These are phyloP conservation scores for Stratiolaelaps scimitus DNA, from an alignment of 1,140 invertebrate species.

Conservation along the genomic window DNA sequence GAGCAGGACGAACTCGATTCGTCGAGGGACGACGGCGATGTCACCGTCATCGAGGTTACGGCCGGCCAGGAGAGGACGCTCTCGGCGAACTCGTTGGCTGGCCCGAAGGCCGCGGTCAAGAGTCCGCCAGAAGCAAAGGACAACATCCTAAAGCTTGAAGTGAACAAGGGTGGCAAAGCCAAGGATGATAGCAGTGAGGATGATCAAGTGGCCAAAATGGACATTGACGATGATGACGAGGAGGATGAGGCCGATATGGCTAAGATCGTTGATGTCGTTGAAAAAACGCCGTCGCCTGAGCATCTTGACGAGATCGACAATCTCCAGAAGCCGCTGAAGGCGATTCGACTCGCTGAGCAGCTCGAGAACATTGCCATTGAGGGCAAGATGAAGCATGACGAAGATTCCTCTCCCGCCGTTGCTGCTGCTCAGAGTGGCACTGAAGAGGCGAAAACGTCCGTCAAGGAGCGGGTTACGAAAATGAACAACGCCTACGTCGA, in stretches of 20 bases:
- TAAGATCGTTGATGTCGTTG: constrained; percentile 33
- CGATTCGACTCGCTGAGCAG: constrained; percentile 14
- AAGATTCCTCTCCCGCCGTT: no score
- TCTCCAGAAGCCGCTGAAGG: constrained; percentile 26
- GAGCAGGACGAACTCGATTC: constrained; percentile 50
- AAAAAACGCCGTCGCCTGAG: constrained; percentile 14
- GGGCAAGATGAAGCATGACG: constrained; percentile 26
- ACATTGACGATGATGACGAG: constrained; percentile 29
- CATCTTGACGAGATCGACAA: constrained; percentile 31
- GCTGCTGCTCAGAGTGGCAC: constrained; percentile 29
- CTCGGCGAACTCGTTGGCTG: constrained; percentile 16
- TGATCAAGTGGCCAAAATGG: constrained; percentile 23
- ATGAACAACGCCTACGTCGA: constrained; percentile 15
- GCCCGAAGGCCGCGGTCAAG: constrained; percentile 23
- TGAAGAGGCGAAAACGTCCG: neutral
- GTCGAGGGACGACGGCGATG: constrained; percentile 34
- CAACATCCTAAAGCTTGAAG: neutral
- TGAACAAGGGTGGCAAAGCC: neutral
- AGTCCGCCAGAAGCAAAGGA: constrained; percentile 6
- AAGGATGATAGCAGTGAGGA: constrained; percentile 19
- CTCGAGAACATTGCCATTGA: constrained; percentile 25
- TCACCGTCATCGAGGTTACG: constrained; percentile 50
- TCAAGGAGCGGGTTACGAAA: constrained; percentile 20
- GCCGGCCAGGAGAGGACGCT: constrained; percentile 52
- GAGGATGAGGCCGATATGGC: constrained; percentile 36